These are phyloP conservation scores for Maconellicoccus hirsutus DNA, from an alignment of 1,140 invertebrate genomes.

Conservation along the genomic window DNA sequence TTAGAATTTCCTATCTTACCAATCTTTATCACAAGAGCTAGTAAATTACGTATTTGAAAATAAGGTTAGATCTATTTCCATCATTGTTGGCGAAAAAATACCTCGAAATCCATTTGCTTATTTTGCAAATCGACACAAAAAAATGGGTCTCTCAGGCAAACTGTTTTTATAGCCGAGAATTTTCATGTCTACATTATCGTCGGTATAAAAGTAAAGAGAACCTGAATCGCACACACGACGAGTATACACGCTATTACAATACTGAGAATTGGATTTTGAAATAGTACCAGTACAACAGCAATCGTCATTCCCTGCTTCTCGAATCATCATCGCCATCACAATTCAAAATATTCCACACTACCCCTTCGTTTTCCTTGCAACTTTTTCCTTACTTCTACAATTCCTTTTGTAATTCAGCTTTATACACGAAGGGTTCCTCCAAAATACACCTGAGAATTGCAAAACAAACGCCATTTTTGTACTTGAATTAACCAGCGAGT, in stretches of 20 bases:
- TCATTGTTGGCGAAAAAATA: too few species aligned
- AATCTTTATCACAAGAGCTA: too few species aligned
- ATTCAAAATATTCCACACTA: neutral
- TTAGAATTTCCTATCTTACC: too few species aligned
- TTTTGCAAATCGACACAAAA: neutral
- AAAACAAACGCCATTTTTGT: neutral
- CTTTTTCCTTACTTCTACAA: neutral
- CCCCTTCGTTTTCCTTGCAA: neutral
- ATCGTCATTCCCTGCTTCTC: neutral
- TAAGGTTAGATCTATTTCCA: too few species aligned
- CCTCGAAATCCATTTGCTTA: too few species aligned
- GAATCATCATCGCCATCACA: neutral
- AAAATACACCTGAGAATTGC: neutral
- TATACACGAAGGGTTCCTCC: neutral
- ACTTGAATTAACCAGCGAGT: neutral
- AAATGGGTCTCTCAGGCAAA: neutral
- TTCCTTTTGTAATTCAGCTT: neutral
- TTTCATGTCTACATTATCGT: neutral
- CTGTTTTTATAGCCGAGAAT: neutral
- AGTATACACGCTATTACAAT: neutral
- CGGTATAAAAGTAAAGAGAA: neutral
- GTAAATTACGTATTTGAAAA: too few species aligned
- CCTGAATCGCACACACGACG: neutral
- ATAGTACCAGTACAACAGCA: neutral
- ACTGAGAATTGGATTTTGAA: neutral